Percentiles rank a stretch among this genome's conserved stretches.
These are phyloP conservation scores for Nycticorax nycticorax DNA, from an alignment of 2,113 vertebrate species.

Conservation along the genomic window DNA sequence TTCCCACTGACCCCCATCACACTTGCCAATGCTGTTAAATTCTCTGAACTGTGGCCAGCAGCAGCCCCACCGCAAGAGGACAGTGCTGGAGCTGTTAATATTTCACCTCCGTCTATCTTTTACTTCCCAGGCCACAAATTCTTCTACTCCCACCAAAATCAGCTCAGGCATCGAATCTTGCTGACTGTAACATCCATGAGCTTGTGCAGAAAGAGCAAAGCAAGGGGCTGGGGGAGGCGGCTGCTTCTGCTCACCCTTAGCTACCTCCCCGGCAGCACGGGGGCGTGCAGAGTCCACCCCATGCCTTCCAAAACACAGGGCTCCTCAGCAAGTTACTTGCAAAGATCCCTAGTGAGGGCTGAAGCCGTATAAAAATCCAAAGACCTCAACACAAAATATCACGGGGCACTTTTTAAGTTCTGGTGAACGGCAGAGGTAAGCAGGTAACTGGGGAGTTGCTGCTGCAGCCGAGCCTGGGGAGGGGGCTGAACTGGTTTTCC, in stretches of 20 bases:
- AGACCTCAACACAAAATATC: not conserved
- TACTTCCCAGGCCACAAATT: not conserved
- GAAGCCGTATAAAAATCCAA: not conserved
- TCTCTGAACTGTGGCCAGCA: not conserved
- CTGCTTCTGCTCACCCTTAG: not conserved
- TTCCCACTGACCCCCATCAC: not conserved
- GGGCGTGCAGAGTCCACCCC: not conserved
- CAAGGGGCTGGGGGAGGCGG: not conserved
- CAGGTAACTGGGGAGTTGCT: not conserved
- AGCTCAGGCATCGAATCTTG: not conserved
- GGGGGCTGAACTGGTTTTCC: not conserved
- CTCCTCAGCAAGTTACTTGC: not conserved
- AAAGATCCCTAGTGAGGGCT: not conserved
- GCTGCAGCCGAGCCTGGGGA: not conserved
- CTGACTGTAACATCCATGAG: not conserved
- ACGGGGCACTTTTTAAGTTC: not conserved
- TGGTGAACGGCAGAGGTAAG: not conserved
- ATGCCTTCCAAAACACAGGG: not conserved
- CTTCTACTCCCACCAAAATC: not conserved
- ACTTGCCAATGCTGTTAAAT: not conserved
- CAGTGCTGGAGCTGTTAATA: not conserved
- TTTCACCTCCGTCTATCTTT: not conserved
- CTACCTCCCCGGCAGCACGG: not conserved
- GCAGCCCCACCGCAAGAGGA: not conserved
- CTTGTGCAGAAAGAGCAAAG: not conserved